These are phyloP conservation scores for Phallusia fumigata DNA, from an alignment of 23 tunicate genomes.

Conservation along the genomic window DNA sequence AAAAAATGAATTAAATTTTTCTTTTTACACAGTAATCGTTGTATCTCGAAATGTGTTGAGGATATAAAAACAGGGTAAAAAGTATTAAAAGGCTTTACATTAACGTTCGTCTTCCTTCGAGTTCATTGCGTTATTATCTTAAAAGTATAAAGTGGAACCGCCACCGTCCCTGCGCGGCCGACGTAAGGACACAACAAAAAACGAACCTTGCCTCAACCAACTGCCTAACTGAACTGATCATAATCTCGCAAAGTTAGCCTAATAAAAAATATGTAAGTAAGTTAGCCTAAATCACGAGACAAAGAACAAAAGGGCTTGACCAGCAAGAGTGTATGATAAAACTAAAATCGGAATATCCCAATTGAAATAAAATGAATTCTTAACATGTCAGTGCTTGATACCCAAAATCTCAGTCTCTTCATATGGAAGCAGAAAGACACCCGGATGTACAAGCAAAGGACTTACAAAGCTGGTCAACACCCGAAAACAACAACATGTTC, in stretches of 20 bases:
- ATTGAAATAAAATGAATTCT: not conserved
- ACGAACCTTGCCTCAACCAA: not conserved
- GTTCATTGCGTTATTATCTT: not conserved
- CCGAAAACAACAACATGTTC: not conserved
- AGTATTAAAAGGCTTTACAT: too few relatives aligned
- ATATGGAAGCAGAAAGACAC: not conserved
- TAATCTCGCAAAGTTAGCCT: not conserved
- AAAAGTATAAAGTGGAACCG: not conserved
- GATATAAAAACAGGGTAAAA: too few relatives aligned
- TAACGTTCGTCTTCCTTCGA: not conserved
- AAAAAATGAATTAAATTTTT: too few relatives aligned
- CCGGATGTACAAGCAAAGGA: not conserved
- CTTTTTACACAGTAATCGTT: too few relatives aligned
- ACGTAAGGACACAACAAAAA: not conserved
- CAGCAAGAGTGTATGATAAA: not conserved
- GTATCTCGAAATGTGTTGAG: too few relatives aligned
- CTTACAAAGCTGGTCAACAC: not conserved
- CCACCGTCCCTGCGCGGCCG: not conserved
- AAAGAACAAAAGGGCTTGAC: not conserved
- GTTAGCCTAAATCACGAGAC: not conserved
- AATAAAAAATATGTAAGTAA: not conserved
- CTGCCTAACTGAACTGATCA: not conserved
- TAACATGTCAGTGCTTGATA: not conserved
- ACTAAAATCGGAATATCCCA: not conserved
- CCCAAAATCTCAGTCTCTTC: not conserved